Percentiles rank a stretch among this genome's conserved stretches.
Conservation (phyloP, 2,888 invertebrate species). For the Monopis laevigella region DNA sequence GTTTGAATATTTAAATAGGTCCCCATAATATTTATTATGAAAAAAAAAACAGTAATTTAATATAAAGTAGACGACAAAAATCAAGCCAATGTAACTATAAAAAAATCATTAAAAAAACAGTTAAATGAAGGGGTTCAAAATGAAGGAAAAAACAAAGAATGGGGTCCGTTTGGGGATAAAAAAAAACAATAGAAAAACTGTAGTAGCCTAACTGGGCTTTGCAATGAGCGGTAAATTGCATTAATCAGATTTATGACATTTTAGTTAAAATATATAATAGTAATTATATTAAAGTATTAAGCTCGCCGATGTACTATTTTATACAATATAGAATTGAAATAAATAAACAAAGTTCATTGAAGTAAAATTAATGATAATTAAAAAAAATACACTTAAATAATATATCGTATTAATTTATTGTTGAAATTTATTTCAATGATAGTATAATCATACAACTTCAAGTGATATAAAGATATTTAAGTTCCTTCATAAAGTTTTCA, state of each 20-base stretch:
- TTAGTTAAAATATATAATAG: not conserved
- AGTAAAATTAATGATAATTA: no score
- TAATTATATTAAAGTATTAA: no score
- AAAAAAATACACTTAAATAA: no score
- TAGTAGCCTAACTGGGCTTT: constrained; percentile 43
- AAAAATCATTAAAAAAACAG: constrained; percentile 41
- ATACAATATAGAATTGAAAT: no score
- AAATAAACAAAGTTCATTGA: no score
- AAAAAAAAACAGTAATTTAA: constrained; percentile 62
- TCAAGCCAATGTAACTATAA: constrained; percentile 50
- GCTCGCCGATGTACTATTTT: no score
- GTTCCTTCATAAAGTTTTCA: no score
- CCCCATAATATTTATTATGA: constrained; percentile 59
- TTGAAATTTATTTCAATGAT: no score
- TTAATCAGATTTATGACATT: constrained; percentile 44
- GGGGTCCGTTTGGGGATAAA: constrained; percentile 27
- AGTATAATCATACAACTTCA: no score
- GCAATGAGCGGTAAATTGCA: constrained; percentile 54
- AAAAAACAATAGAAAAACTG: constrained; percentile 51
- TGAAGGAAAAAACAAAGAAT: constrained; percentile 40
- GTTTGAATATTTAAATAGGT: constrained; percentile 41
- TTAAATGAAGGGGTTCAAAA: constrained; percentile 28
- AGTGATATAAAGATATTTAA: not conserved
- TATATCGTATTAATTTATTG: no score
- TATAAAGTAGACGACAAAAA: constrained; percentile 63